Evolutionary conservation across 2,888 invertebrate species (phyloP), one percentile per base, ranked within the genome.

Genomic region (Drosophila kambysellisi): DNA sequence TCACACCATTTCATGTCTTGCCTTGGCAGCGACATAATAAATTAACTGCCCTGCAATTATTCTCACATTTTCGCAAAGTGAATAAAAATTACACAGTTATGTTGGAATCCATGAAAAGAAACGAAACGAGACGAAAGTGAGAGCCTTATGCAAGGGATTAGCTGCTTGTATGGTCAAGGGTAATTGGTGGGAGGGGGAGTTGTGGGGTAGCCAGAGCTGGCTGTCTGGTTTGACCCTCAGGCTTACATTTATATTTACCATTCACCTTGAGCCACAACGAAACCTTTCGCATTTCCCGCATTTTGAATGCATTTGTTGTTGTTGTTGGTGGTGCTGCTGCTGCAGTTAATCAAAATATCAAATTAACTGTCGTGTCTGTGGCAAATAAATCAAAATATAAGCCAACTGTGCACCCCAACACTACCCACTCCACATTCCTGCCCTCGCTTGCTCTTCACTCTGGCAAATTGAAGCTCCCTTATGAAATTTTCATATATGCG

Each of bases 271-370:
- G 30, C 56, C 43, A 33, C 43, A 57, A 35, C 17, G 37, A 53
- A 39, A 50, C 43, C 58, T 32, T 57, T 57, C 20, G 20, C 57
- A 60, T 60, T 41, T 29, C 32, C 52, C 70, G 29, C 46, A 70
- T 46, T 70, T 46, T 51, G 32, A 52, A 51, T 62, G 80, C 41
- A 56, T 61, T 50, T 37, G 62, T 33, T 35, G 20, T 68, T 29
- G 54, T 75, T 75, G 76, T 37, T 63, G 77, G 79, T 83, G 87
- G 15, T 70, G 76, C 54, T 63, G 79, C 77, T 83, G 88, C 85
- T 87, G 92, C 90, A 92, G 92, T 93, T 92, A 93, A 93, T 93
- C 93, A 93, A 92, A 93, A 92, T 93, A 92, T 92, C 93, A 93
- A 92, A 93, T 93, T 93, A 93, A 93, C 92, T 93, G 92, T 93